Percentiles rank a stretch among this genome's conserved stretches.
Conservation (phyloP, 2,888 invertebrate genomes). For the Cryptus armator region DNA sequence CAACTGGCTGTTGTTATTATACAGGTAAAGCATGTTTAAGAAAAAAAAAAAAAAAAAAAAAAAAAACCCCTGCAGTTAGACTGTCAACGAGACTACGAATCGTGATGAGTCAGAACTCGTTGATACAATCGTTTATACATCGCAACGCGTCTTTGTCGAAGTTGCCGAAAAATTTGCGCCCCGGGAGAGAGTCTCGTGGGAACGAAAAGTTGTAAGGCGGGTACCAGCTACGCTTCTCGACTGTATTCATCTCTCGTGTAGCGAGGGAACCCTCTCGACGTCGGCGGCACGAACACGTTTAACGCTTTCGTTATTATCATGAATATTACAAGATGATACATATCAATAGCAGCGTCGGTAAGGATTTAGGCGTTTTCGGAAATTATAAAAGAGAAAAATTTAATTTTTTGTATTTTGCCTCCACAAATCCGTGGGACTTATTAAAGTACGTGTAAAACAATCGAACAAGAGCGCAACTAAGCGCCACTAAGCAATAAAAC, state of each 20-base stretch:
- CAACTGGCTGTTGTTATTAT: background rate
- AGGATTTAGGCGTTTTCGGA: background rate
- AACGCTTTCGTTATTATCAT: background rate
- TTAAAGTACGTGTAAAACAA: too few species aligned
- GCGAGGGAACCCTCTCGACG: background rate
- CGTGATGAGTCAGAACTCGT: conserved; percentile 4
- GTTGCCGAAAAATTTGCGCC: background rate
- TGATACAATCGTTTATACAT: background rate
- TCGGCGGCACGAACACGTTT: background rate
- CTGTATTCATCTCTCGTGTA: background rate
- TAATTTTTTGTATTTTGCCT: too few species aligned
- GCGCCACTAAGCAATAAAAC: too few species aligned
- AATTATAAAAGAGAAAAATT: background rate
- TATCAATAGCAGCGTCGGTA: background rate
- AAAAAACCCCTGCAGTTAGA: background rate
- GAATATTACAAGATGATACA: background rate
- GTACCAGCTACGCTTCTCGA: background rate
- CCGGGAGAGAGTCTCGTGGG: background rate
- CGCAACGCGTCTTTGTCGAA: conserved; percentile 7
- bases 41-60: background rate
- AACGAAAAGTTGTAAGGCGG: conserved; percentile 4
- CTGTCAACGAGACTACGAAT: conserved; percentile 1
- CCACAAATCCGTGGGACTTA: too few species aligned
- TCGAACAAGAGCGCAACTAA: too few species aligned
- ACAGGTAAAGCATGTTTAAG: background rate